These are phyloP conservation scores for Ophonus ardosiacus DNA, from an alignment of 2,888 invertebrate genomes.

Conservation along the genomic window DNA sequence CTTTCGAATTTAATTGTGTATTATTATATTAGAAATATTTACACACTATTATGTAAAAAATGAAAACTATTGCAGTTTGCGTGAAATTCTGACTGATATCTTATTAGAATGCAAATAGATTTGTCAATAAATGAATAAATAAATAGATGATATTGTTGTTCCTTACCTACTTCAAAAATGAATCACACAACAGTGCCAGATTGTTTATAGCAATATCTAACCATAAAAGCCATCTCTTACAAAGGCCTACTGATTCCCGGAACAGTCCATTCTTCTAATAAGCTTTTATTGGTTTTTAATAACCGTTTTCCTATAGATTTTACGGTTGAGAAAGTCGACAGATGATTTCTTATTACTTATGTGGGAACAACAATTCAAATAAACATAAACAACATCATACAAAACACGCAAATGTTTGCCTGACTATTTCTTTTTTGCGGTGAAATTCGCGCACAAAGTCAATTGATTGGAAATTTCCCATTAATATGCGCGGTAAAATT, in stretches of 20 bases:
- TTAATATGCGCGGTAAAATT: conserved; percentile 22
- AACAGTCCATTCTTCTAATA: conserved; percentile 36
- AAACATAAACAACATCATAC: conserved; percentile 38
- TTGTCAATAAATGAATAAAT: too few species aligned
- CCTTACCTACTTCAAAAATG: too few species aligned
- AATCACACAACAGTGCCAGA: too few species aligned
- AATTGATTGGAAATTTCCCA: conserved; percentile 49
- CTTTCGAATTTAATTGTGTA: too few species aligned
- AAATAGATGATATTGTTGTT: too few species aligned
- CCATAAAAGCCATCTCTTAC: neutral
- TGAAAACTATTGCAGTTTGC: too few species aligned
- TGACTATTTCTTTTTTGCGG: neutral
- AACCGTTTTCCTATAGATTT: conserved; percentile 60
- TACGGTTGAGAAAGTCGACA: conserved; percentile 58
- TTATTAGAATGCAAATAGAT: too few species aligned
- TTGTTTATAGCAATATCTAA: too few species aligned
- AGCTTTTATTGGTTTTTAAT: conserved; percentile 61
- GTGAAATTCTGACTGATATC: too few species aligned
- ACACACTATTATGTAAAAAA: too few species aligned
- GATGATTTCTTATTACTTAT: conserved; percentile 50
- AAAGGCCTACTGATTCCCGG: conserved; percentile 16
- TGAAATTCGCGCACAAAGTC: neutral
- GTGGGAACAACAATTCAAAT: conserved; percentile 41
- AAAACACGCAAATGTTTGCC: neutral
- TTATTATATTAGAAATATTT: too few species aligned